phyloP scores from a whole-genome alignment of 2,797 vertebrate genomes.

The Tenualosa ilisha region DNA sequence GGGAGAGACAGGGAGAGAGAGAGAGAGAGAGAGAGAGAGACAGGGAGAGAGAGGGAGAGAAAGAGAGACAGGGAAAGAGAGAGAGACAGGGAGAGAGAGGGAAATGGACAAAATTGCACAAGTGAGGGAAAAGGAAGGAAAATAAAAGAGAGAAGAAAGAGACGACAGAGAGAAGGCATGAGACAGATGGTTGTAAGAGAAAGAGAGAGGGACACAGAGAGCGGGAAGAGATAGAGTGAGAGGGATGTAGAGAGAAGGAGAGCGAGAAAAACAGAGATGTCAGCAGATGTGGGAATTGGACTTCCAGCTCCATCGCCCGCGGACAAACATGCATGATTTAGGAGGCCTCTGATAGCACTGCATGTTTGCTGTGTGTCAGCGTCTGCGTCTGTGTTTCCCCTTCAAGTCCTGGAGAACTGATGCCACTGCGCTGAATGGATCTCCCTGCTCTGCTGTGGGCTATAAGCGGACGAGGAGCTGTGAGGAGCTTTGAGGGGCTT shows the following conservation, averaged over 20 bases:
- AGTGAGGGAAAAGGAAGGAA: background rate
- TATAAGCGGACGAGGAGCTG: too few relatives aligned
- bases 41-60: background rate
- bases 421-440: background rate
- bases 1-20: background rate
- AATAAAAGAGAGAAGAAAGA: background rate
- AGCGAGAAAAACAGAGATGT: background rate
- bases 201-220: background rate
- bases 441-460: background rate
- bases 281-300: background rate
- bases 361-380: background rate
- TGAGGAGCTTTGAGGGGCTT: too few relatives aligned
- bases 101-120: background rate
- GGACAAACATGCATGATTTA: constrained; percentile 19
- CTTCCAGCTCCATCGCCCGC: background rate
- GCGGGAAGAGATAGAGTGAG: background rate
- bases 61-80: background rate
- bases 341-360: background rate
- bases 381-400: background rate
- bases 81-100: background rate
- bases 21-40: background rate
- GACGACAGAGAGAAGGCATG: background rate
- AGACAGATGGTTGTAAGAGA: background rate
- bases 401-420: background rate
- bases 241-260: background rate